These are phyloP conservation scores for Upupa epops DNA, from an alignment of 2,113 vertebrate species.

Conservation along the genomic window DNA sequence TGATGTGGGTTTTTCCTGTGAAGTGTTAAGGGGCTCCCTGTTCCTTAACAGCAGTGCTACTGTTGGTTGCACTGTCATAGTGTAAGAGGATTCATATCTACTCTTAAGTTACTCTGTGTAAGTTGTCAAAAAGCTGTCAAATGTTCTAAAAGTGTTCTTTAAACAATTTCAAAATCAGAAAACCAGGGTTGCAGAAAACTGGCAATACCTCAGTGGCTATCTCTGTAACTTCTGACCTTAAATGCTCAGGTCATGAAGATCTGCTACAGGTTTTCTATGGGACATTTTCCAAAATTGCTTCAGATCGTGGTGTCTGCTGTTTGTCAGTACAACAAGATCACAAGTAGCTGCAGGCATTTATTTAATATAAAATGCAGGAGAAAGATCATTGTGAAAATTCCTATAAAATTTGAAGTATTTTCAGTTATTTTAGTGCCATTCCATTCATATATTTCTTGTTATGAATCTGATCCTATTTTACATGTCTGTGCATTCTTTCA, in stretches of 20 bases:
- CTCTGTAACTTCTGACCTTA: not conserved
- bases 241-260: not conserved
- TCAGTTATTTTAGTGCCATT: not conserved
- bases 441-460: not conserved
- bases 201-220: not conserved
- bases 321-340: not conserved
- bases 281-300: not conserved
- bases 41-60: not conserved
- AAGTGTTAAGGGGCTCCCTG: no score
- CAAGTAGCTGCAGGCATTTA: not conserved
- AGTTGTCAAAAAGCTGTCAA: not conserved
- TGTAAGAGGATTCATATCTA: not conserved
- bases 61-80: not conserved
- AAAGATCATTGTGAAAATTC: not conserved
- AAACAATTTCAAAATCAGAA: not conserved
- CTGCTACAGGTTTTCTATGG: not conserved
- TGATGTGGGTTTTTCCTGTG: no score
- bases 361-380: not conserved
- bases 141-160: not conserved
- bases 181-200: not conserved
- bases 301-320: not conserved
- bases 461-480: not conserved
- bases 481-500: not conserved
- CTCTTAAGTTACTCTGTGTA: not conserved
- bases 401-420: not conserved